phyloP scores from a whole-genome alignment of 1,140 invertebrate species.

The Cheumatopsyche charites region DNA sequence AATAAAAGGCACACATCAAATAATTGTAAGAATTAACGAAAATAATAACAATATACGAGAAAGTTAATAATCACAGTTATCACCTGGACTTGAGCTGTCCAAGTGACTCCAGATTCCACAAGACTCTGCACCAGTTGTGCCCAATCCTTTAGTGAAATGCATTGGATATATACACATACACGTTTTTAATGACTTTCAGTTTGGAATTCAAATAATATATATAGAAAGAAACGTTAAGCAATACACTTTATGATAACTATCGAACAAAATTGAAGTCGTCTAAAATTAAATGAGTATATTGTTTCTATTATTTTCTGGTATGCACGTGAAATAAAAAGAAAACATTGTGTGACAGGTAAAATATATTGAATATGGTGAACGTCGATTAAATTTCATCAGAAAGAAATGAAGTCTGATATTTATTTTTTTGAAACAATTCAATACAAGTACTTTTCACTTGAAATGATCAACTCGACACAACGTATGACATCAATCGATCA shows the following conservation, averaged over 20 bases:
- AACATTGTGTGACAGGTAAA: not conserved
- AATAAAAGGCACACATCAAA: conserved; percentile 8
- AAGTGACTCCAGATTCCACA: conserved; percentile 75
- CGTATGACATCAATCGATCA: not conserved
- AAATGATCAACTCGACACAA: too few species aligned
- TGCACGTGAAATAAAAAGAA: not conserved
- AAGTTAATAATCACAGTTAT: conserved; percentile 51
- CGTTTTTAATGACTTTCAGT: conserved; percentile 9
- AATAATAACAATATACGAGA: conserved; percentile 33
- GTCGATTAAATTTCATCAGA: too few species aligned
- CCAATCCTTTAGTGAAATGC: conserved; percentile 71
- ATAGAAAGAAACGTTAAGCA: not conserved
- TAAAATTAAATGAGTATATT: too few species aligned
- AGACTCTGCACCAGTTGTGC: conserved; percentile 80
- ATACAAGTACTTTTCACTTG: too few species aligned
- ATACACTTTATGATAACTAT: not conserved
- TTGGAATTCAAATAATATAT: not conserved
- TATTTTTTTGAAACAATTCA: too few species aligned
- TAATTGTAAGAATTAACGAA: conserved; percentile 33
- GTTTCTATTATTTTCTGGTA: not conserved
- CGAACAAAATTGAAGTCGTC: too few species aligned
- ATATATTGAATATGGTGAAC: not conserved
- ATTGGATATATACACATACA: conserved; percentile 51
- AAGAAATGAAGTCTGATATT: too few species aligned
- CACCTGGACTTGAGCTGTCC: conserved; percentile 79